Evolutionary conservation across 2,888 invertebrate species (phyloP).

Genomic region (Altica lythri): DNA sequence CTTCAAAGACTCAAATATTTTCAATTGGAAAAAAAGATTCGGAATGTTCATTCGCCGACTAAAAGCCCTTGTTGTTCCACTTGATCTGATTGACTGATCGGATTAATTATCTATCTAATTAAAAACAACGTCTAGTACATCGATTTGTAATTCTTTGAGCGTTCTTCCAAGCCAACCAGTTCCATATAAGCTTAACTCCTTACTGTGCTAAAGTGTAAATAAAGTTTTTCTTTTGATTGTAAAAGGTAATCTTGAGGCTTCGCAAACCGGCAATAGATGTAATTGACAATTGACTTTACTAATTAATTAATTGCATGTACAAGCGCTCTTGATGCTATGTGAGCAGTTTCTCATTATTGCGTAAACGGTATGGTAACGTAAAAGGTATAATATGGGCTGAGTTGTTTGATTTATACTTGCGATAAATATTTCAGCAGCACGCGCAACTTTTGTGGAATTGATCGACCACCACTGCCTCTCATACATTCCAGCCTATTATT

Average conservation of each 20-base stretch:
- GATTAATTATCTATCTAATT: conserved; percentile 56
- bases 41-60: conserved; percentile 21
- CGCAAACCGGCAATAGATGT: conserved; percentile 48
- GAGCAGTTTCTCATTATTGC: conserved; percentile 46
- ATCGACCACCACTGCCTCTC: conserved; percentile 3
- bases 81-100: conserved; percentile 55
- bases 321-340: conserved; percentile 44
- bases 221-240: conserved; percentile 52
- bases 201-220: conserved; percentile 56
- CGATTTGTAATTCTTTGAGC: conserved; percentile 52
- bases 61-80: conserved; percentile 30
- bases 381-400: conserved; percentile 32
- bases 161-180: conserved; percentile 44
- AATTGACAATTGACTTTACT: conserved; percentile 56
- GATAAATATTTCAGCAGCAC: conserved; percentile 45
- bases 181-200: conserved; percentile 50
- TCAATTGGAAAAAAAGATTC: conserved; percentile 9
- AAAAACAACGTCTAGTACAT: conserved; percentile 49
- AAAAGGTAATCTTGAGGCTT: conserved; percentile 48
- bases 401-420: conserved; percentile 43
- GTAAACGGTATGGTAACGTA: conserved; percentile 42
- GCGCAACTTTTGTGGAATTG: conserved; percentile 34
- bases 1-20: conserved; percentile 29
- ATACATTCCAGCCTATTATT: conserved; percentile 14
- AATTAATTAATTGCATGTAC: conserved; percentile 55